Evolutionary conservation across 1,140 invertebrate genomes (phyloP).

Genomic region (Pemphigus obesinymphae): DNA sequence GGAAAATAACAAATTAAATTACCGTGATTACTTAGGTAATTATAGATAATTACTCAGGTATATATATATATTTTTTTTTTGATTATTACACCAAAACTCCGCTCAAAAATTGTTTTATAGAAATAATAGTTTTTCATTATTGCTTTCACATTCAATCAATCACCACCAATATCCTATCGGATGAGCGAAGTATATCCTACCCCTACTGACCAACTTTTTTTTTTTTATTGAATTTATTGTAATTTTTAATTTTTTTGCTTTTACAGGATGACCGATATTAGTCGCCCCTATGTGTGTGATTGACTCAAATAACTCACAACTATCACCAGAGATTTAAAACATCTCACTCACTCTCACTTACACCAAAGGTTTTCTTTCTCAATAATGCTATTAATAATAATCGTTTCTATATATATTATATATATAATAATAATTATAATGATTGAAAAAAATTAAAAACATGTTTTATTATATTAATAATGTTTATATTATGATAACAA

Average conservation of each 20-base stretch:
- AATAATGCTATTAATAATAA: conserved; percentile 38
- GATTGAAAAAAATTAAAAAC: conserved; percentile 9
- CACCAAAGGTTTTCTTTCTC: conserved; percentile 41
- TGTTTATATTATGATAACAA: conserved; percentile 40
- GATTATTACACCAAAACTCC: too few relatives aligned
- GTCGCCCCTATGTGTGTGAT: conserved; percentile 27
- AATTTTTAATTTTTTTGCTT: not conserved
- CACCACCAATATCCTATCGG: too few relatives aligned
- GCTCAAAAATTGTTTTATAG: too few relatives aligned
- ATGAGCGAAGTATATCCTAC: too few relatives aligned
- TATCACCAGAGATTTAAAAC: conserved; percentile 34
- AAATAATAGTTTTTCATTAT: too few relatives aligned
- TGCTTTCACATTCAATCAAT: not conserved
- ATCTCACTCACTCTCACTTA: conserved; percentile 40
- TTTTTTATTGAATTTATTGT: not conserved
- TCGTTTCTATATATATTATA: conserved; percentile 39
- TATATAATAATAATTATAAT: conserved; percentile 32
- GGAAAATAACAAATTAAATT: too few relatives aligned
- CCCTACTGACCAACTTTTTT: too few relatives aligned
- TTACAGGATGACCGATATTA: conserved; percentile 33
- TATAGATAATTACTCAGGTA: too few relatives aligned
- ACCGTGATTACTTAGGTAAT: too few relatives aligned
- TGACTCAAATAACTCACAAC: conserved; percentile 37
- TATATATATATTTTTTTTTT: too few relatives aligned
- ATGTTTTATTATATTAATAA: conserved; percentile 39